Percentiles rank a stretch among this genome's conserved stretches.
Evolutionary conservation across 2,888 invertebrate species (phyloP).

Genomic region (Calliphora vomitoria): DNA sequence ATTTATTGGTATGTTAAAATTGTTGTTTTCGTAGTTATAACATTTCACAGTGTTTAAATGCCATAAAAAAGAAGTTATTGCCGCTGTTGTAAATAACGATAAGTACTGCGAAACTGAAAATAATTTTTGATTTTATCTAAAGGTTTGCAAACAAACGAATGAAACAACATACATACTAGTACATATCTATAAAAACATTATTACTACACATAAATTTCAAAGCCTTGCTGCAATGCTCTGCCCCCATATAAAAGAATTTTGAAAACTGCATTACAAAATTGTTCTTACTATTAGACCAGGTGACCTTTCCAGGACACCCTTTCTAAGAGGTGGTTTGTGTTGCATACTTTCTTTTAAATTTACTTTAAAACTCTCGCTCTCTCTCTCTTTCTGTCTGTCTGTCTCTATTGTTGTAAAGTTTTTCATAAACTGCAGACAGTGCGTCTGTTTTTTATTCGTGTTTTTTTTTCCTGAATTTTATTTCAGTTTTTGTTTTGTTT

Average conservation of each 20-base stretch:
- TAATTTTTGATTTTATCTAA: conserved; percentile 58
- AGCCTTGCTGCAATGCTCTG: neutral
- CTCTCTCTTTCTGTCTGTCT: neutral
- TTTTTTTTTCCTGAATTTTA: conserved; percentile 16
- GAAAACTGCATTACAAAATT: conserved; percentile 28
- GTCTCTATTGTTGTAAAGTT: conserved; percentile 37
- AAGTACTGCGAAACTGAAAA: conserved; percentile 48
- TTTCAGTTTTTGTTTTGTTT: conserved; percentile 47
- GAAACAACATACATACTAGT: neutral
- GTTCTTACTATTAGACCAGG: neutral
- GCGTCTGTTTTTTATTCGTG: conserved; percentile 52
- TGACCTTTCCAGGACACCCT: conserved; percentile 8
- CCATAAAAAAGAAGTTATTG: conserved; percentile 57
- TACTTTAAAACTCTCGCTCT: neutral
- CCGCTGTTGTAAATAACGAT: conserved; percentile 56
- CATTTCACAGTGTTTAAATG: conserved; percentile 54
- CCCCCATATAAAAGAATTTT: conserved; percentile 6
- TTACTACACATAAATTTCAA: conserved; percentile 15
- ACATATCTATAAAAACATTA: no score
- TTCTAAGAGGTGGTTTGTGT: neutral
- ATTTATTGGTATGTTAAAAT: conserved; percentile 68
- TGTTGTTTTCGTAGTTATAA: conserved; percentile 53
- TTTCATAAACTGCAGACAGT: conserved; percentile 58
- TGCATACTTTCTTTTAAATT: conserved; percentile 13
- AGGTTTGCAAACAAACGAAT: conserved; percentile 29